Conservation (phyloP, 30 jellyfish, hydroid and myxozoan species). For the Nemopilema nomurai region DNA sequence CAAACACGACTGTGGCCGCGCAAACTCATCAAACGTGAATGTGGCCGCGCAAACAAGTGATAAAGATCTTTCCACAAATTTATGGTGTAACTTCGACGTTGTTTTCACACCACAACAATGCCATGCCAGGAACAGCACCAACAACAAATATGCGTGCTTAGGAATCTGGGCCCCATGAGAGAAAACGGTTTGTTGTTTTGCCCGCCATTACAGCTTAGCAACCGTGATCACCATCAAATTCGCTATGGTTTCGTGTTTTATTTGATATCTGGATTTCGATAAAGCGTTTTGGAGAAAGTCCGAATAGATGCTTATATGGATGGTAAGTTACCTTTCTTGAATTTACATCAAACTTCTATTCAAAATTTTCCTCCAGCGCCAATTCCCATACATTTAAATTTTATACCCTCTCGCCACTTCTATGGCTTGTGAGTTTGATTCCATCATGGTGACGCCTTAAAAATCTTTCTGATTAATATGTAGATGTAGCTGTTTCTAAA, state of each 20-base stretch:
- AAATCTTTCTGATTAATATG: neutral
- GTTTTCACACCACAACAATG: neutral
- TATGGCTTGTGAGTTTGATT: neutral
- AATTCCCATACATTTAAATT: neutral
- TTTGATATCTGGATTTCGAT: neutral
- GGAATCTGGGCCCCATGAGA: neutral
- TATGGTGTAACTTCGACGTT: neutral
- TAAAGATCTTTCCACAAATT: slow-evolving; percentile 2
- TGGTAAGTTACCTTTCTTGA: neutral
- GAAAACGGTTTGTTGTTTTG: neutral
- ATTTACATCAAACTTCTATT: neutral
- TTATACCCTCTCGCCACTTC: neutral
- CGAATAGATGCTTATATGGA: neutral
- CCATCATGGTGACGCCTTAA: neutral
- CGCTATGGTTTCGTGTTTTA: neutral
- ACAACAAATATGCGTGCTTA: slow-evolving; percentile 2
- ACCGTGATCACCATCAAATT: neutral
- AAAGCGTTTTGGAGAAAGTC: neutral
- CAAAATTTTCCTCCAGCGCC: neutral
- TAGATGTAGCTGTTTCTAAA: neutral
- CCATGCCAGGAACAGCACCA: neutral
- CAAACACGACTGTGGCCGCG: neutral
- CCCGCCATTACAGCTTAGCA: neutral
- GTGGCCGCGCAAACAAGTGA: slow-evolving; percentile 3
- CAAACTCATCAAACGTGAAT: slow-evolving; percentile 10